Conservation (phyloP, 2,113 vertebrate species). For the Dunckerocampus dactyliophorus region DNA sequence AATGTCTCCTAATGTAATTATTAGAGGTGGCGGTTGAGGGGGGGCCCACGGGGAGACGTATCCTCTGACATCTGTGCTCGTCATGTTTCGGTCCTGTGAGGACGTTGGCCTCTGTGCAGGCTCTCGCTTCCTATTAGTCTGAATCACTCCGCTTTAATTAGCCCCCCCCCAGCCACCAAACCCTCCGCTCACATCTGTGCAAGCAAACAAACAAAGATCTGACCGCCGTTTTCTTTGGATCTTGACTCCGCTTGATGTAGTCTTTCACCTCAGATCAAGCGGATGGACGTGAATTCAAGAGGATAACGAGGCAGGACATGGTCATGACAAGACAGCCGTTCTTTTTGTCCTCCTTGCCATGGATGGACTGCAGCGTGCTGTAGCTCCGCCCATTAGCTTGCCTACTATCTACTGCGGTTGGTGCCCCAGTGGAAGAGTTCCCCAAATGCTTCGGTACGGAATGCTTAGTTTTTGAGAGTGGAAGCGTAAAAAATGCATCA, state of each 20-base stretch:
- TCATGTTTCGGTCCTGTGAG: conserved; percentile 45
- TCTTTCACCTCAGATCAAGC: not conserved
- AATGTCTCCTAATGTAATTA: conserved; percentile 41
- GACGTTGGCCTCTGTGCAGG: conserved; percentile 43
- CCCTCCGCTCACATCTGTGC: conserved; percentile 33
- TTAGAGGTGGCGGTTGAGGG: conserved; percentile 11
- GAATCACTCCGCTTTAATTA: conserved; percentile 58
- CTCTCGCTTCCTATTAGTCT: conserved; percentile 55
- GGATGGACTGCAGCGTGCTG: no score
- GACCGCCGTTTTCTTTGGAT: not conserved
- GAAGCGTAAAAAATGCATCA: no score
- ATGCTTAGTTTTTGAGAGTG: no score
- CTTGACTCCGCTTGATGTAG: not conserved
- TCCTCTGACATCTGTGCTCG: conserved; percentile 30
- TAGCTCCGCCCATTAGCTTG: no score
- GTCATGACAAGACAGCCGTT: no score
- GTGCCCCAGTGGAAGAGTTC: no score
- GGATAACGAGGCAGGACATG: no score
- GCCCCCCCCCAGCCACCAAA: conserved; percentile 27
- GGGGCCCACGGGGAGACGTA: conserved; percentile 25
- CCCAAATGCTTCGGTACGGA: no score
- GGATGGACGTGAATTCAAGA: no score
- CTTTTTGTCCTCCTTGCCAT: no score
- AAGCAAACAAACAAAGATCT: no score
- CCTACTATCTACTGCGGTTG: no score